Evolutionary conservation across 2,888 invertebrate genomes (phyloP).

Genomic region (Drosophila anomalata): DNA sequence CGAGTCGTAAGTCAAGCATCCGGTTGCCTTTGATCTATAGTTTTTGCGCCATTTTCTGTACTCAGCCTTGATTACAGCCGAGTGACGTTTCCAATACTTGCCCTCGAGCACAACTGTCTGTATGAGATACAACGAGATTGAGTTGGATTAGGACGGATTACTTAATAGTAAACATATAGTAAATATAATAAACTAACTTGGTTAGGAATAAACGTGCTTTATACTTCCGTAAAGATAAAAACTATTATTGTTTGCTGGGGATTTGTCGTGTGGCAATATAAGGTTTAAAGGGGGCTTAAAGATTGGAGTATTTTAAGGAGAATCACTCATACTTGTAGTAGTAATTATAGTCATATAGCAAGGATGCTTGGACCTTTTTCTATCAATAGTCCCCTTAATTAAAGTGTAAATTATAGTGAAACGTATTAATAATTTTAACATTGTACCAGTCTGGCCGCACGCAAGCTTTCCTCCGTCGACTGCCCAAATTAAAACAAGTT

Average conservation of each 20-base stretch:
- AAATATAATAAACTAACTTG: constrained; percentile 18
- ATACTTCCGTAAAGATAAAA: constrained; percentile 27
- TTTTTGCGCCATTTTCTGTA: constrained; percentile 98
- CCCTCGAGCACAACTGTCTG: constrained; percentile 99
- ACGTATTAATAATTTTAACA: not conserved
- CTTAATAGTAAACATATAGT: not conserved
- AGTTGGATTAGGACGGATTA: not conserved
- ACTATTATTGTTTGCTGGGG: not conserved
- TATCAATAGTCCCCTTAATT: not conserved
- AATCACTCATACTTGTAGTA: too few relatives aligned
- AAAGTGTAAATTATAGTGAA: not conserved
- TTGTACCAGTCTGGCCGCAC: not conserved
- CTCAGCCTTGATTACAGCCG: constrained; percentile 98
- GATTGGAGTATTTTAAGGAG: too few relatives aligned
- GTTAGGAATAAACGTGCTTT: constrained; percentile 37
- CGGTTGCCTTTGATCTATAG: constrained; percentile 89
- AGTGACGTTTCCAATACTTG: constrained; percentile 99
- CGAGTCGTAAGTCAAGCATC: constrained; percentile 88
- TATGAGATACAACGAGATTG: not conserved
- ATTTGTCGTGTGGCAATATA: not conserved
- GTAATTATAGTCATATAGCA: too few relatives aligned
- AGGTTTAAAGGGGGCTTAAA: not conserved
- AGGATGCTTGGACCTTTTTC: not conserved
- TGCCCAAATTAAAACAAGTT: constrained; percentile 30
- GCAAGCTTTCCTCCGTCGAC: not conserved